A percentile compares a stretch with the other conserved stretches of the same genome.
phyloP scores from a whole-genome alignment of 53 echinoderm and acorn worm species.

The Actinopyga echinites region DNA sequence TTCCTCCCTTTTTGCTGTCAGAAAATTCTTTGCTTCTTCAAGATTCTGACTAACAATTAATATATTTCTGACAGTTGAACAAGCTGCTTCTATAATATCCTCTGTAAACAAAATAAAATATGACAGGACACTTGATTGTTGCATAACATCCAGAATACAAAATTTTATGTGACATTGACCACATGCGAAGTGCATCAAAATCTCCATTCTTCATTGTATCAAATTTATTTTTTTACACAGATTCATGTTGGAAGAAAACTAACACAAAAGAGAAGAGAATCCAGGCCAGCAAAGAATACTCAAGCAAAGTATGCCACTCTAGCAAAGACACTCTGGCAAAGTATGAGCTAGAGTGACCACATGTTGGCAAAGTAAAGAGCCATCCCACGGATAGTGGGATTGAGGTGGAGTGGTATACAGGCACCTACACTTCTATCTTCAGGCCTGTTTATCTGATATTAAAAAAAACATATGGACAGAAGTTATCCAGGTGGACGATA shows the following conservation, averaged over 20 bases:
- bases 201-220: too few relatives aligned
- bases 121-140: too few relatives aligned
- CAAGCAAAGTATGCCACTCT: neutral
- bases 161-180: too few relatives aligned
- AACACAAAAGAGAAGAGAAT: neutral
- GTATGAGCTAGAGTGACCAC: conserved; percentile 14
- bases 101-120: too few relatives aligned
- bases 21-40: too few relatives aligned
- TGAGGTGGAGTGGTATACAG: neutral
- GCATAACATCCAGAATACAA: too few relatives aligned
- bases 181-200: too few relatives aligned
- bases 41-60: too few relatives aligned
- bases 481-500: neutral
- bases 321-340: neutral
- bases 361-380: neutral
- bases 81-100: too few relatives aligned
- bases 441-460: neutral
- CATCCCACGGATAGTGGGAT: neutral
- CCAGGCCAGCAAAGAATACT: neutral
- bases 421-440: neutral
- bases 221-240: neutral
- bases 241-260: neutral
- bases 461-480: neutral
- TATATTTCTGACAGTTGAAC: too few relatives aligned
- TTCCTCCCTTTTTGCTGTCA: too few relatives aligned